phyloP scores from a whole-genome alignment of 2,888 invertebrate species.

The Metellina segmentata region DNA sequence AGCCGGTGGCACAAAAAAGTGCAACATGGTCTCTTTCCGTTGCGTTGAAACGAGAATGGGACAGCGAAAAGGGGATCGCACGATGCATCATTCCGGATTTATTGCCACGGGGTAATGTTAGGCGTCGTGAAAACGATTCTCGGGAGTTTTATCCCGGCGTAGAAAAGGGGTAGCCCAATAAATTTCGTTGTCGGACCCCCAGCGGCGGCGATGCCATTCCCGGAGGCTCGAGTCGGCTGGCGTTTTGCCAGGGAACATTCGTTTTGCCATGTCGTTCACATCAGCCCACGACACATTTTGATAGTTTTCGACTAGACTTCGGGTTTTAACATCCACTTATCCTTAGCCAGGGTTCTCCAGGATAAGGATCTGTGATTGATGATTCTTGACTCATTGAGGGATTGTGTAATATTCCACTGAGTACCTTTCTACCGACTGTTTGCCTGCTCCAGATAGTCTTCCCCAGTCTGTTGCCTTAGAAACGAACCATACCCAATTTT shows the following conservation, averaged over 20 bases:
- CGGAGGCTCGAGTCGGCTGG: conserved; percentile 25
- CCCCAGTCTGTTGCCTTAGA: no score
- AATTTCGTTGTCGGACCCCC: conserved; percentile 35
- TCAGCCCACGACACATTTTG: not conserved
- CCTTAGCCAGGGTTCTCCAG: not conserved
- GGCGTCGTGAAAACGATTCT: conserved; percentile 6
- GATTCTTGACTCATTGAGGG: not conserved
- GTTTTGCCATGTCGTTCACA: not conserved
- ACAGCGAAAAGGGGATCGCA: not conserved
- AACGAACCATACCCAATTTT: no score
- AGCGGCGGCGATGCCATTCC: conserved; percentile 37
- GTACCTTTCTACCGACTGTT: no score
- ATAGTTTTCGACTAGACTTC: not conserved
- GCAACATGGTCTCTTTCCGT: conserved; percentile 5
- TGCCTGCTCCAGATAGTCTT: no score
- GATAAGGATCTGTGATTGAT: not conserved
- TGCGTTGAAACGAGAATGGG: conserved; percentile 1
- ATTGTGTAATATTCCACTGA: no score
- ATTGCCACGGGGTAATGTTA: conserved; percentile 18
- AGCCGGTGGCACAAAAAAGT: not conserved
- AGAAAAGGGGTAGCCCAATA: conserved; percentile 38
- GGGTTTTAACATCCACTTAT: no score
- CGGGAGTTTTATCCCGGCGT: not conserved
- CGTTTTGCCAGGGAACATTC: conserved; percentile 8
- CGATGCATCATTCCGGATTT: conserved; percentile 31